Evolutionary conservation across 2,888 invertebrate species (phyloP), one percentile per base, ranked within the genome.

Genomic region (Siphonodentalium dalli): DNA sequence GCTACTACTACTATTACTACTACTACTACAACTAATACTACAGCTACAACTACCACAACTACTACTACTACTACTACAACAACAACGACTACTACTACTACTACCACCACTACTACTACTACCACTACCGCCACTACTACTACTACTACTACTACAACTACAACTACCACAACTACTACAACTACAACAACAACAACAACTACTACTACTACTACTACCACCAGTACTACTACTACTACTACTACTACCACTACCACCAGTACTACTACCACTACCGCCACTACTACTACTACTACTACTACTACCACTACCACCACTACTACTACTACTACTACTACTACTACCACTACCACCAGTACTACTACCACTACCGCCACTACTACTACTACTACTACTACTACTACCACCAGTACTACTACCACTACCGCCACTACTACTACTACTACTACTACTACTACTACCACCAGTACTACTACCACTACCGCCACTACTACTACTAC

Each of bases 131-230:
- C 27, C 23, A 42, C 42, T 26, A 42, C 42, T 42, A 26, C 26
- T 26, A 42, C 42, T 28, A 26, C 29, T 26, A 26, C 42, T 42
- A 42, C 42, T 26, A 42, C 5, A 7, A 42, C 42, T n/a, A 42
- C 42, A 27, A 42, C 42, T 37, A 37, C 38, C 15, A 18, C 38
- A 39, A 51, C 37, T 28, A 40, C 53, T 40, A 52, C 39, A 39
- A 53, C 39, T 52, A 52, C 39, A 31, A 40, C 39, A 39, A 53
- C 39, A 39, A 52, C 39, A 31, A 53, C 39, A 39, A 53, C 39
- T 52, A 53, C 39, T 52, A 53, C 39, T 40, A 53, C 27, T 52
- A 53, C 39, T 52, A 52, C 39, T 52, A 39, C 39, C 35, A 53
- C 29, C 39, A 53, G 37, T 35, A 37, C 38, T 44, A 43, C 38